Conservation (phyloP, 2,113 vertebrate genomes). For the Callipepla squamata region DNA sequence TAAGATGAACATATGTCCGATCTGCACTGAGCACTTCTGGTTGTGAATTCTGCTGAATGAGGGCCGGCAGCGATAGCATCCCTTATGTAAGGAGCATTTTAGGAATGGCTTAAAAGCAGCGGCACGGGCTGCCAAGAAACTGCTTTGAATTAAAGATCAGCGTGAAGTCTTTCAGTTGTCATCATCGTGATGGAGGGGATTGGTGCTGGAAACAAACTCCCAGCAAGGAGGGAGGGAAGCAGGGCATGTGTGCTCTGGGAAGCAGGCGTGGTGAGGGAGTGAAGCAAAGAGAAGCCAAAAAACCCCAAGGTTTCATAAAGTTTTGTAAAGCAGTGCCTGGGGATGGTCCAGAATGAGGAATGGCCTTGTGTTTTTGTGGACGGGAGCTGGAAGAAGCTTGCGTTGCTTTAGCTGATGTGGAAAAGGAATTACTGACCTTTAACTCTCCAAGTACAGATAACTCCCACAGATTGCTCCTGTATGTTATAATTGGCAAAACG, state of each 20-base stretch:
- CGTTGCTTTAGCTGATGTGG: background rate
- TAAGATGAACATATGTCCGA: background rate
- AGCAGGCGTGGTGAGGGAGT: background rate
- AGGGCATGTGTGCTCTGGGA: background rate
- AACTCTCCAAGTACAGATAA: background rate
- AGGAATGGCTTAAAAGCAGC: accelerated
- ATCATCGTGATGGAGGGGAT: background rate
- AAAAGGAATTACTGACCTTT: background rate
- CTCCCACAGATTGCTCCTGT: too few species aligned
- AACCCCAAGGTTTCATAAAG: accelerated
- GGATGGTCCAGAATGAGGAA: background rate
- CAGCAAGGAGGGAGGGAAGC: background rate
- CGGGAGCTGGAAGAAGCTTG: background rate
- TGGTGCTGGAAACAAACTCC: background rate
- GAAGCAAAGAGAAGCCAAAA: background rate
- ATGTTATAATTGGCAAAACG: too few species aligned
- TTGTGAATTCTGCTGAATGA: background rate
- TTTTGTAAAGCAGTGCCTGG: background rate
- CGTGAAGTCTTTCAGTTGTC: background rate
- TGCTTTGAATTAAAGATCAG: background rate
- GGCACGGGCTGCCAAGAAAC: background rate
- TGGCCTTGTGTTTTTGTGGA: background rate
- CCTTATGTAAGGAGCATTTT: background rate
- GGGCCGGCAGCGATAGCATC: background rate
- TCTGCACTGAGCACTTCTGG: accelerated